Conservation (phyloP, 2,113 vertebrate species). For the Bucco capensis region DNA sequence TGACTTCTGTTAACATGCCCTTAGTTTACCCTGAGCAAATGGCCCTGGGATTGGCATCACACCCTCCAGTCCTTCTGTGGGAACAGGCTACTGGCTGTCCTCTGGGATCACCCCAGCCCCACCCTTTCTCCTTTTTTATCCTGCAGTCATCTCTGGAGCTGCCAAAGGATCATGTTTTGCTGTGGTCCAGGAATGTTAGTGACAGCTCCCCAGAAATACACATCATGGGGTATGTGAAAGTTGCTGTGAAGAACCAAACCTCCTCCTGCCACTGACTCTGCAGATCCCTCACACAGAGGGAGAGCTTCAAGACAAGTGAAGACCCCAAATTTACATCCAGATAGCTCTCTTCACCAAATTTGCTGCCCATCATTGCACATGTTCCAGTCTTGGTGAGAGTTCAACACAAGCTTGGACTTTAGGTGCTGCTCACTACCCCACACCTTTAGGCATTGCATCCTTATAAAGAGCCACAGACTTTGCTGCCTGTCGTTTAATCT, state of each 20-base stretch:
- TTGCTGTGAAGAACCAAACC: neutral
- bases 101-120: neutral
- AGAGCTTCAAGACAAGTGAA: neutral
- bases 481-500: neutral
- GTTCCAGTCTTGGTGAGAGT: neutral
- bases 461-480: neutral
- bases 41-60: neutral
- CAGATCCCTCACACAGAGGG: neutral
- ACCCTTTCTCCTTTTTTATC: conserved; percentile 14
- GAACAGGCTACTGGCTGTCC: conserved; percentile 11
- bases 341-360: neutral
- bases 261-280: neutral
- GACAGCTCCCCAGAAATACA: neutral
- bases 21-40: neutral
- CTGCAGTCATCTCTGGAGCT: neutral
- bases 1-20: neutral
- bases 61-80: neutral
- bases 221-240: neutral
- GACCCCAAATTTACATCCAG: neutral
- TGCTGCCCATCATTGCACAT: too few species aligned
- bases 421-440: neutral
- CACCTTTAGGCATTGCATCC: neutral
- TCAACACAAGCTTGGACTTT: neutral
- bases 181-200: neutral
- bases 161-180: neutral